Conservation (phyloP, 2,113 vertebrate genomes). For the Periophthalmodon schlosseri region DNA sequence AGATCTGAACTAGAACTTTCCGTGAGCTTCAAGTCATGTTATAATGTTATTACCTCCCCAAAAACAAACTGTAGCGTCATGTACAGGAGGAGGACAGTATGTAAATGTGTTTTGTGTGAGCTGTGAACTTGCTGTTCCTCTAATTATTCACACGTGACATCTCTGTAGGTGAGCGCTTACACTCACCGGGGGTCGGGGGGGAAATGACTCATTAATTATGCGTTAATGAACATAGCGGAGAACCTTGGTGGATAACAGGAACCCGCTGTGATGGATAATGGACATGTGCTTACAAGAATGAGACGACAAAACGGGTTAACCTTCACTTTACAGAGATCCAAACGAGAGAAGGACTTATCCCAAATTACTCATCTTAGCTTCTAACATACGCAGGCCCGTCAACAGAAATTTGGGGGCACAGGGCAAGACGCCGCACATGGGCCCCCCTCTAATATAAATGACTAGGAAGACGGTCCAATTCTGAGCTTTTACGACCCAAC, state of each 20-base stretch:
- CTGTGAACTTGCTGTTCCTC: slow-evolving; percentile 12
- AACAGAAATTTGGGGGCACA: too few species aligned
- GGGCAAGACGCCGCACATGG: too few species aligned
- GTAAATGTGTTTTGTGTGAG: not conserved
- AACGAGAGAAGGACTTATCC: not conserved
- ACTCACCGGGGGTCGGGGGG: slow-evolving; percentile 1
- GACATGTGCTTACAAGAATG: not conserved
- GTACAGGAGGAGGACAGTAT: not conserved
- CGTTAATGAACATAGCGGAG: slow-evolving; percentile 25
- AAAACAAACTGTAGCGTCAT: not conserved
- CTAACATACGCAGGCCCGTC: too few species aligned
- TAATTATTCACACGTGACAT: slow-evolving; percentile 30
- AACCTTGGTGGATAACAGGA: slow-evolving; percentile 30
- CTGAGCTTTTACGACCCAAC: too few species aligned
- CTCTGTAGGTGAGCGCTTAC: slow-evolving; percentile 13
- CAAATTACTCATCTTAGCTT: not conserved
- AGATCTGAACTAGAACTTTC: too few species aligned
- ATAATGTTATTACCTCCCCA: too few species aligned
- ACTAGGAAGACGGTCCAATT: too few species aligned
- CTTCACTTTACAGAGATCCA: not conserved
- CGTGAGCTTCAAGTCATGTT: not conserved
- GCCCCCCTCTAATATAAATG: too few species aligned
- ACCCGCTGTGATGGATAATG: slow-evolving; percentile 36
- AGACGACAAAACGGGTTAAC: slow-evolving; percentile 1
- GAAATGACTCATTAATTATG: slow-evolving; percentile 41